Evolutionary conservation across 2,888 invertebrate genomes (phyloP).

Genomic region (Apoderus coryli): DNA sequence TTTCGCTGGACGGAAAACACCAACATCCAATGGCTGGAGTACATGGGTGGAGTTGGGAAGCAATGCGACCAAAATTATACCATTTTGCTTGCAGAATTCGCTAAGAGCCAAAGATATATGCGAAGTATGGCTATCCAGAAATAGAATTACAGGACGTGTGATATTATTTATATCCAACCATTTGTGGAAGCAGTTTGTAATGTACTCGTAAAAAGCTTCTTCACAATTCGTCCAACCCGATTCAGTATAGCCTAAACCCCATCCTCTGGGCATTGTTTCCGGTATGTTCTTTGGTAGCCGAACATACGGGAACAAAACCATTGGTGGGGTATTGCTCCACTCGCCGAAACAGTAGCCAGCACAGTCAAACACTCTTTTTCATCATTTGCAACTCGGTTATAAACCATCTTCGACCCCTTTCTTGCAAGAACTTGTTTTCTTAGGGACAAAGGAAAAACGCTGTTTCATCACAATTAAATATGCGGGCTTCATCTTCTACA

Average conservation of each 20-base stretch:
- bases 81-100: constrained; percentile 27
- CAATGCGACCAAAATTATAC: constrained; percentile 25
- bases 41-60: constrained; percentile 29
- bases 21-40: constrained; percentile 28
- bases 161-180: constrained; percentile 26
- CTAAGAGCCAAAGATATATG: constrained; percentile 27
- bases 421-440: constrained; percentile 8
- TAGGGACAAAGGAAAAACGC: constrained; percentile 5
- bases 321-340: constrained; percentile 8
- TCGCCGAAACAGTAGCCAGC: constrained; percentile 6
- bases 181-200: constrained; percentile 26
- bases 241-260: constrained; percentile 29
- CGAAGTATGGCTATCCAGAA: constrained; percentile 29
- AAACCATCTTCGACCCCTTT: constrained; percentile 8
- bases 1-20: constrained; percentile 26
- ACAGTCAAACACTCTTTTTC: constrained; percentile 5
- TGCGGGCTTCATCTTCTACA: constrained; percentile 5
- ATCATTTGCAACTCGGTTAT: constrained; percentile 4
- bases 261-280: constrained; percentile 17
- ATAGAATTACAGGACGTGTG: constrained; percentile 26
- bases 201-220: constrained; percentile 28
- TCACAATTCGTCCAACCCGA: constrained; percentile 32
- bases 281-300: constrained; percentile 7
- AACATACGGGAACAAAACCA: constrained; percentile 11
- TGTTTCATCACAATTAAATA: constrained; percentile 11